Conservation (phyloP, 2,113 vertebrate genomes). For the Phylloscopus trochilus region DNA sequence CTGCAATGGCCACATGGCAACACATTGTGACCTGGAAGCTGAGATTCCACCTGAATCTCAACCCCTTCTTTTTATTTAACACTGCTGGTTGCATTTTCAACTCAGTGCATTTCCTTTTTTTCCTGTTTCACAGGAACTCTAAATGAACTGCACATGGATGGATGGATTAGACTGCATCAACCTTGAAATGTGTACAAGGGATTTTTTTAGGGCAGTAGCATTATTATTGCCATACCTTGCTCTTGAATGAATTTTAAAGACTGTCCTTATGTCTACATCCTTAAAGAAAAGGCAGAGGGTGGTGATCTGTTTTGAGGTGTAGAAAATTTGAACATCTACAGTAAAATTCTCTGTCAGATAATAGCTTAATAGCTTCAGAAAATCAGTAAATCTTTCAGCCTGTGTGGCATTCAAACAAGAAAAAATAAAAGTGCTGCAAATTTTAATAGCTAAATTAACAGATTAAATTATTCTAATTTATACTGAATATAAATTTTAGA, state of each 20-base stretch:
- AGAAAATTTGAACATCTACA: background rate
- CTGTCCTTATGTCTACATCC: background rate
- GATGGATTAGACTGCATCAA: background rate
- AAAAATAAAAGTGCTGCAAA: background rate
- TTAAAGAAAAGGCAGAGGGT: background rate
- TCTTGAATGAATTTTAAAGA: background rate
- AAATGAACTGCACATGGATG: background rate
- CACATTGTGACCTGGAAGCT: background rate
- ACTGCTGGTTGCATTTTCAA: background rate
- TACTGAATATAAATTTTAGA: background rate
- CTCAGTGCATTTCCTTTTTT: background rate
- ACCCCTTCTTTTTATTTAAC: background rate
- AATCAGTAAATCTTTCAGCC: background rate
- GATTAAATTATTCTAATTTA: background rate
- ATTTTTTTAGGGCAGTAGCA: background rate
- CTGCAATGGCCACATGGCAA: background rate
- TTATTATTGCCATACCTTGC: background rate
- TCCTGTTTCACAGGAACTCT: background rate
- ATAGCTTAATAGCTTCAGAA: background rate
- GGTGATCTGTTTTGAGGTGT: background rate
- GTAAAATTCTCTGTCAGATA: background rate
- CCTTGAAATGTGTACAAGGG: background rate
- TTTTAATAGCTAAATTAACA: background rate
- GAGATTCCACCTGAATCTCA: background rate
- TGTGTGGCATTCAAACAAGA: background rate